Evolutionary conservation across 2,888 invertebrate genomes (phyloP), one percentile per base, ranked within the genome.

Genomic region (Chloromyia formosa): DNA sequence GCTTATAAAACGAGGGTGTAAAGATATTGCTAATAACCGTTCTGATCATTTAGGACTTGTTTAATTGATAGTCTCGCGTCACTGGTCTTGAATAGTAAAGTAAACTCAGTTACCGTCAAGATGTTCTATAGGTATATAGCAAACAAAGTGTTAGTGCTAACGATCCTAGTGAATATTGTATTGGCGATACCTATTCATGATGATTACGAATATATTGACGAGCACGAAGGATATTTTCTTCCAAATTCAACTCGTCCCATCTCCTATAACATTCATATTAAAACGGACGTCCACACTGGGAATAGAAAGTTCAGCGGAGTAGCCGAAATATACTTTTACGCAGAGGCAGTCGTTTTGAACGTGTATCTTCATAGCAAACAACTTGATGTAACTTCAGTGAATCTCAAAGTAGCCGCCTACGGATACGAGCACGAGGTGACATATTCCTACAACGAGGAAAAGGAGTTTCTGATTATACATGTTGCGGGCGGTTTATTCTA

Each of bases 311-410:
- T 74, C 68, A 79, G 1, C 40, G 89, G 89, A 9, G 84, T 86
- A 81, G 86, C 86, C 5, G 81, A 81, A 42, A 87, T 87, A 72
- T 69, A 83, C 7, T 79, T 90, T 45, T 85, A 87, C 76, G 87
- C 87, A 5, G 83, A 86, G 12, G 82, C 84, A 76, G 80, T 82
- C n/a, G 87, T 88, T 14, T 81, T 82, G 7, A 87, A 87, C 77
- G 86, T 90, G 53, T 88, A 88, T 2, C 80, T 91, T 12, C 90
- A 90, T 79, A 84, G 87, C 1, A 85, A 86, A 62, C 87, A 88
- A 74, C 84, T 90, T 79, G 82, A 81, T 10, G 86, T 90, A 9
- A n/a, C 10, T n/a, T 53, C 49, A 2, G 12, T 75, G n/a, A 18
- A 64, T 3, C 35, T 75, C 0, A 16, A 1, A 16, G 22, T 73